Conservation (phyloP, 1,140 invertebrate genomes). For the Drosophila simulans region DNA sequence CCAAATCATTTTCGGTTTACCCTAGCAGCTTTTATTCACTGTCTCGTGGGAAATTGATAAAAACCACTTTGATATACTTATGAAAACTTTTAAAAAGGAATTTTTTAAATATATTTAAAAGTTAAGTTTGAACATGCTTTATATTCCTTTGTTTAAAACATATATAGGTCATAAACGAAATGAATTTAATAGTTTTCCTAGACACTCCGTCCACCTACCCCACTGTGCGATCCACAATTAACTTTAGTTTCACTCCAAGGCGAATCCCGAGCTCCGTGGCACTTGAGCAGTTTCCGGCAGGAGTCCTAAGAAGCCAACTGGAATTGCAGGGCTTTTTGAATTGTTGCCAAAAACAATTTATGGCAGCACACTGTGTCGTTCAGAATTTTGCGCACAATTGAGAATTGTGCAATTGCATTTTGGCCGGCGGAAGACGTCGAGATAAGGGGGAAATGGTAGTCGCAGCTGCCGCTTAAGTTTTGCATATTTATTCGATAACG, state of each 20-base stretch:
- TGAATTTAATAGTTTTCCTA: neutral
- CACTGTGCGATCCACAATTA: constrained; percentile 40
- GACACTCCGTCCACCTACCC: neutral
- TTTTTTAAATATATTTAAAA: too few relatives aligned
- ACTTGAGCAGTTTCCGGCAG: constrained; percentile 30
- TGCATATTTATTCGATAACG: constrained; percentile 78
- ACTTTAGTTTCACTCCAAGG: constrained; percentile 21
- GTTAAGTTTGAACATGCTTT: too few relatives aligned
- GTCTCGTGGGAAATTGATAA: neutral
- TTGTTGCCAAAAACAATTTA: constrained; percentile 78
- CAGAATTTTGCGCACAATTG: constrained; percentile 73
- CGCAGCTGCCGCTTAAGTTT: constrained; percentile 53
- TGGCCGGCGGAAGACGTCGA: constrained; percentile 4
- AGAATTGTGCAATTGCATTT: constrained; percentile 76
- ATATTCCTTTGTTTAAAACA: too few relatives aligned
- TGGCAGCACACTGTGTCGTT: constrained; percentile 51
- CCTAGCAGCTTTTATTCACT: constrained; percentile 14
- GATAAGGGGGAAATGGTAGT: constrained; percentile 34
- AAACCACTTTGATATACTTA: neutral
- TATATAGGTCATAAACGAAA: too few relatives aligned
- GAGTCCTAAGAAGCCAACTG: constrained; percentile 25
- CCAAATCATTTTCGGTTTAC: constrained; percentile 40
- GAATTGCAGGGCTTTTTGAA: constrained; percentile 40
- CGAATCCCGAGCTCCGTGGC: neutral
- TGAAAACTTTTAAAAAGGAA: neutral